Evolutionary conservation across 2,797 vertebrate genomes (phyloP).

Genomic region (Phylloscopus collybita): DNA sequence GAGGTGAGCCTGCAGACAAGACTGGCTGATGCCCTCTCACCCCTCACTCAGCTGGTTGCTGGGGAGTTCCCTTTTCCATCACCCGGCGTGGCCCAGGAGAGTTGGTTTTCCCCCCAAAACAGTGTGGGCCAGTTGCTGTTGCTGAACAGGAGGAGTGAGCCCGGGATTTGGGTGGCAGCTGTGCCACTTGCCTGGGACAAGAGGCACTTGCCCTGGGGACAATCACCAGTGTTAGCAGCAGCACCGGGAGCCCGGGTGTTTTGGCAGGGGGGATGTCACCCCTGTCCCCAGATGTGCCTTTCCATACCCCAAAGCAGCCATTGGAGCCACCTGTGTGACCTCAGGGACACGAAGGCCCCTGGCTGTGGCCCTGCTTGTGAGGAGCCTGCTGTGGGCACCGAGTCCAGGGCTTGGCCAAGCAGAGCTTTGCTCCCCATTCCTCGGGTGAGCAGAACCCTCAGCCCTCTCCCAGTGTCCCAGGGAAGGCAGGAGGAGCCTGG

Average conservation of each 20-base stretch:
- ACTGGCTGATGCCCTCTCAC: background rate
- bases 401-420: accelerated
- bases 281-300: background rate
- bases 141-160: background rate
- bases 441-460: background rate
- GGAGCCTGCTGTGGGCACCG: background rate
- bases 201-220: background rate
- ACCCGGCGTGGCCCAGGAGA: accelerated
- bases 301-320: accelerated
- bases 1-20: background rate
- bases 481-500: background rate
- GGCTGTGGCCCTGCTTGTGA: background rate
- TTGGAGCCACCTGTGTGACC: background rate
- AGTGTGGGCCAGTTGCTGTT: accelerated
- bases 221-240: accelerated
- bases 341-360: background rate
- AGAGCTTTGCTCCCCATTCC: background rate
- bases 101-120: background rate
- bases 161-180: accelerated
- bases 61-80: background rate
- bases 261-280: background rate
- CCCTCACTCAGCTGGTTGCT: background rate
- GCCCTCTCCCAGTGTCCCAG: background rate
- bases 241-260: accelerated
- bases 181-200: background rate